These are phyloP conservation scores for Lottia scabra DNA, from an alignment of 2,888 invertebrate species.

Conservation along the genomic window DNA sequence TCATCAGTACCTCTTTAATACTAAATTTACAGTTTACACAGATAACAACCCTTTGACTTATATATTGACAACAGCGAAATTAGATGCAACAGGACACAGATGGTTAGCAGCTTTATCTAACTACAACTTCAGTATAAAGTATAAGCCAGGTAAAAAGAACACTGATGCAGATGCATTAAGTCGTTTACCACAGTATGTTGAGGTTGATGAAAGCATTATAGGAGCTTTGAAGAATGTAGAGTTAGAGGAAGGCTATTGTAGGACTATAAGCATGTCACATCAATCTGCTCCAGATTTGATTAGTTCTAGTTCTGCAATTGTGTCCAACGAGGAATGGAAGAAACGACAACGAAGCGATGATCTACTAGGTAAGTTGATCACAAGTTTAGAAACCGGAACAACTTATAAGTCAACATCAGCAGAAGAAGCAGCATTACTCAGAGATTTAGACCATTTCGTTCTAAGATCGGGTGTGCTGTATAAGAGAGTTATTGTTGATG, in stretches of 20 bases:
- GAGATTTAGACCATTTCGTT: background rate
- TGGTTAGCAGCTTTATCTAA: background rate
- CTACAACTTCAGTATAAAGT: background rate
- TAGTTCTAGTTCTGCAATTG: background rate
- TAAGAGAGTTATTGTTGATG: background rate
- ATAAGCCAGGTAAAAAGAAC: background rate
- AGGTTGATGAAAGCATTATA: background rate
- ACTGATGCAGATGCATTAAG: constrained; percentile 31
- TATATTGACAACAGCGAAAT: background rate
- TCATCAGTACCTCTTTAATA: background rate
- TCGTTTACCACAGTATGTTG: constrained; percentile 14
- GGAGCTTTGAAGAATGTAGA: background rate
- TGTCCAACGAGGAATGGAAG: background rate
- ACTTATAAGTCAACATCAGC: background rate
- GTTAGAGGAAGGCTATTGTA: background rate
- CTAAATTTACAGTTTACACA: background rate
- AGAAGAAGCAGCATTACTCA: background rate
- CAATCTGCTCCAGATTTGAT: background rate
- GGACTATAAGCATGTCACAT: background rate
- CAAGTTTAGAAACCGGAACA: background rate
- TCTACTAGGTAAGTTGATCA: background rate
- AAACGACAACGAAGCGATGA: background rate
- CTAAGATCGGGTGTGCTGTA: background rate
- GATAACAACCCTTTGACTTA: background rate
- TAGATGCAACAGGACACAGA: background rate